Percentiles rank a stretch among this genome's conserved stretches.
Conservation (phyloP, 2,797 vertebrate species). For the Cygnus olor region DNA sequence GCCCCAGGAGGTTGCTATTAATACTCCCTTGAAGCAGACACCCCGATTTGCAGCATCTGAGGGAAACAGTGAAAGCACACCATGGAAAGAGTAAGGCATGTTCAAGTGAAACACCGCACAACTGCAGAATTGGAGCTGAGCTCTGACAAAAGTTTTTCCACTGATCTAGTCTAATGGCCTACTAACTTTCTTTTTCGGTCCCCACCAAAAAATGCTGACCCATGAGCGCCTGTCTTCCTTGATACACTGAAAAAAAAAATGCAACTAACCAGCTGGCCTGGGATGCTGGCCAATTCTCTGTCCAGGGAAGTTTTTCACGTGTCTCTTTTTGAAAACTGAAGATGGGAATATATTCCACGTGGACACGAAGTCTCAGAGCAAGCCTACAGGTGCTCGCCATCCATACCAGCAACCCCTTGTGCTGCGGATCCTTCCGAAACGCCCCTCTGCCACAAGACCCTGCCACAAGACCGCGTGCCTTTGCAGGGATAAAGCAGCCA, state of each 20-base stretch:
- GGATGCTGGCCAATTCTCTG: conserved; percentile 18
- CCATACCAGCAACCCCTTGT: conserved; percentile 29
- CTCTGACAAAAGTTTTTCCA: neutral
- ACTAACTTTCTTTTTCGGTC: neutral
- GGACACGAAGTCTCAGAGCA: conserved; percentile 34
- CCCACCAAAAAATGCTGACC: neutral
- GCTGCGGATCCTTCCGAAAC: conserved; percentile 36
- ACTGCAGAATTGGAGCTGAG: neutral
- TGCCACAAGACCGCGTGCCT: conserved; percentile 3
- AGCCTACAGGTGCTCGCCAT: conserved; percentile 39
- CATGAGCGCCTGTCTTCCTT: neutral
- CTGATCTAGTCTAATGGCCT: neutral
- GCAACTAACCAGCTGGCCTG: neutral
- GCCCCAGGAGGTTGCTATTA: neutral
- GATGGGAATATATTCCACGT: conserved; percentile 27
- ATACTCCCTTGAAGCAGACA: neutral
- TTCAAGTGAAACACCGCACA: neutral
- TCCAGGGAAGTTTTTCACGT: neutral
- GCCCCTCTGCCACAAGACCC: neutral
- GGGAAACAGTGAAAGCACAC: neutral
- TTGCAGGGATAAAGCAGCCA: conserved; percentile 36
- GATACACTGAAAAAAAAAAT: neutral
- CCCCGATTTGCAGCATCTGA: neutral
- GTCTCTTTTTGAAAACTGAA: neutral
- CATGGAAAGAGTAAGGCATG: neutral